Base-by-base conservation (phyloP, 2,797 vertebrate genomes). In the Anguilla pacifica region DNA sequence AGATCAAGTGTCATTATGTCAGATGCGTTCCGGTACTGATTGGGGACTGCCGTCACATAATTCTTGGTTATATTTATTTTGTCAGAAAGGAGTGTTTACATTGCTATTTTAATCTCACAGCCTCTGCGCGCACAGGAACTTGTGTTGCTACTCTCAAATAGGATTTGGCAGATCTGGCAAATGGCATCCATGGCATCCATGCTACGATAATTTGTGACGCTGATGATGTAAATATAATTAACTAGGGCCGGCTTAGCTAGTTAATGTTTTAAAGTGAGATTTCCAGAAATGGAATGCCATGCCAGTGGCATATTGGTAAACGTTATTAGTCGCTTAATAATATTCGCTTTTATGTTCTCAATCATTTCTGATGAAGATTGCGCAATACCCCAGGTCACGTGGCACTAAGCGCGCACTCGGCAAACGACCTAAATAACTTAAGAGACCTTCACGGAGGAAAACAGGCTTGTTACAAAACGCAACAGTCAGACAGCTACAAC, bases 1-100 rank as follows among this genome's bases (percentile, higher is more conserved):
- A 91, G 91, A 92, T 96, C 95, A 94, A 89, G 93, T 96, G 91
- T 95, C 96, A 96, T 95, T 96, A 95, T 95, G 95, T 96, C 95
- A 96, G 94, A 94, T 95, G 93, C 95, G 94, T 92, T 96, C 94
- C 93, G 94, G 92, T 94, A 95, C 95, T 94, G 90, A 94, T 94
- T 93, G 94, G 94, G 93, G 93, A 94, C 95, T 95, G 95, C 96
- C 95, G 95, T 96, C 96, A 97, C 96, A 91, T 83, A 87, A 93
- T 93, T 94, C 93, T 91, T 72, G 91, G 92, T 94, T 97, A 96
- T 94, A 95, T 95, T 96, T 96, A 96, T 94, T 87, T 89, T 59
- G 90, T 90, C 92, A 91, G 94, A 94, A 94, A 95, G 95, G 79
- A 95, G 95, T 96, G 95, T 95, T 96, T 96, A 94, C 95, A 95